Conservation (phyloP, 2,888 invertebrate genomes). For the Piscicola geometra region DNA sequence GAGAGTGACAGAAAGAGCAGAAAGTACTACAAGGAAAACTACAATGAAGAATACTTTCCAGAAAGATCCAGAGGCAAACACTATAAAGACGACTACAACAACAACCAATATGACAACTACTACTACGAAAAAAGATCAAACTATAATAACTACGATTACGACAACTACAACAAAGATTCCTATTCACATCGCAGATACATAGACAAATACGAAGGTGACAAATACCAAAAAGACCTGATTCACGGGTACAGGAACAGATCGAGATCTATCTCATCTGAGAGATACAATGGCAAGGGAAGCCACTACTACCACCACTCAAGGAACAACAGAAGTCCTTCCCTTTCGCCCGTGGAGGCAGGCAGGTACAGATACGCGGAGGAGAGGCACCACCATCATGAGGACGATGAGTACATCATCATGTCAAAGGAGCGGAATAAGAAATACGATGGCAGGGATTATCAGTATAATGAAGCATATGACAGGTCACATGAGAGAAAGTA, state of each 20-base stretch:
- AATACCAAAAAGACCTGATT: background rate
- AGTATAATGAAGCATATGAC: background rate
- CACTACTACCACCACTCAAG: conserved; percentile 11
- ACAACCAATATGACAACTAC: background rate
- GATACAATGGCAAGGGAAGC: background rate
- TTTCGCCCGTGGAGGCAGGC: background rate
- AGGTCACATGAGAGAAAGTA: background rate
- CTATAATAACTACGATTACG: background rate
- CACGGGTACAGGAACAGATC: background rate
- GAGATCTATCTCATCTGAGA: background rate
- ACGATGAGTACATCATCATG: too few species aligned
- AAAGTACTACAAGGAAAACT: background rate
- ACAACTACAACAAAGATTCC: background rate
- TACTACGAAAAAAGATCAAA: background rate
- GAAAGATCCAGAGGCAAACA: background rate
- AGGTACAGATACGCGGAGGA: conserved; percentile 1
- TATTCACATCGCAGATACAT: background rate
- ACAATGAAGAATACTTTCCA: background rate
- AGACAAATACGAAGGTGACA: background rate
- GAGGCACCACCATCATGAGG: background rate
- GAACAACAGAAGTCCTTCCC: background rate
- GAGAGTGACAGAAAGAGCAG: background rate
- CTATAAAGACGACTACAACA: conserved; percentile 6
- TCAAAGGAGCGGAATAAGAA: background rate
- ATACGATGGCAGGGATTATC: background rate